Conservation (phyloP, 2,113 vertebrate genomes). For the Choloepus hoffmanni region DNA sequence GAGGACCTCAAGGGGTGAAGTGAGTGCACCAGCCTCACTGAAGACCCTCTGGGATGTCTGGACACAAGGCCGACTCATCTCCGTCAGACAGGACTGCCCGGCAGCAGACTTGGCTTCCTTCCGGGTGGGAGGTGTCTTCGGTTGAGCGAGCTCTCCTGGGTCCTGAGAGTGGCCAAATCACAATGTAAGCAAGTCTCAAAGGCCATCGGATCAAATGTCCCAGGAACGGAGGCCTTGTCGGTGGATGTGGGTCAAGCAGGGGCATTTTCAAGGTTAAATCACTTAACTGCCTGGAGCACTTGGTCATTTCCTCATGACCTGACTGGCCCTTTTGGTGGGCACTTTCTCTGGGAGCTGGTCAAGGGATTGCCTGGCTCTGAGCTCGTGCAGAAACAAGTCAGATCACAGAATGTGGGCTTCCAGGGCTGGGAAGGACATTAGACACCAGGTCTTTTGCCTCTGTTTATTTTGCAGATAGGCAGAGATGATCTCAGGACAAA, state of each 20-base stretch:
- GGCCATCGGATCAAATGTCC: not conserved
- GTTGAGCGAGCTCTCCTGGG: not conserved
- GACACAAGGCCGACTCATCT: not conserved
- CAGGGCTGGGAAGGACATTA: not conserved
- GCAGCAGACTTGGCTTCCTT: not conserved
- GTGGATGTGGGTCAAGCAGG: conserved; percentile 54
- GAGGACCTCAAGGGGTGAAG: not conserved
- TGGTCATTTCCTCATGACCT: conserved; percentile 41
- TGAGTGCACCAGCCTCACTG: rapidly evolving
- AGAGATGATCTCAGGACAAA: not conserved
- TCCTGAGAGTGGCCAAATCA: conserved; percentile 45
- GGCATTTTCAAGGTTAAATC: conserved; percentile 62
- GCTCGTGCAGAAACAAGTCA: conserved; percentile 39
- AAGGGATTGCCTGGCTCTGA: conserved; percentile 59
- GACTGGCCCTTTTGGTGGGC: not conserved
- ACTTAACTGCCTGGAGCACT: not conserved
- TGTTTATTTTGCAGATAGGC: not conserved
- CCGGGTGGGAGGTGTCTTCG: not conserved
- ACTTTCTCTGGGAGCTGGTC: conserved; percentile 12
- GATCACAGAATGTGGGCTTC: not conserved
- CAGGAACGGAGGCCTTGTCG: conserved; percentile 61
- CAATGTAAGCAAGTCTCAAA: conserved; percentile 52
- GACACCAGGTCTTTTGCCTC: no score
- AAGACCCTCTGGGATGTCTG: not conserved
- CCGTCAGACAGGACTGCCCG: not conserved